These are phyloP conservation scores for Drosophila koepferae DNA, from an alignment of 2,888 invertebrate species.

Conservation along the genomic window DNA sequence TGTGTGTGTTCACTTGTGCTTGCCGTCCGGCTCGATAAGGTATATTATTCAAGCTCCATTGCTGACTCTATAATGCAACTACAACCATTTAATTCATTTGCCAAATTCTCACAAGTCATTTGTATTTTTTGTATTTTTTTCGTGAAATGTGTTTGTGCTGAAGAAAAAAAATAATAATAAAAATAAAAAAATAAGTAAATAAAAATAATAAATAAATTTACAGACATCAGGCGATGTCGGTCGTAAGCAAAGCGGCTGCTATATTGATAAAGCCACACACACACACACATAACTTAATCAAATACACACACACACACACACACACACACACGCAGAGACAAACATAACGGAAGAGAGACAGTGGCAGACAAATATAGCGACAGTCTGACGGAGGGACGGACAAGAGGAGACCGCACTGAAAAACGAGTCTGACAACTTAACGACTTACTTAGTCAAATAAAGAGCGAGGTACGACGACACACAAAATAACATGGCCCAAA, in stretches of 20 bases:
- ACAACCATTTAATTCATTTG: background rate
- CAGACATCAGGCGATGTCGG: slow-evolving; percentile 48
- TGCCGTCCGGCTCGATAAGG: slow-evolving; percentile 36
- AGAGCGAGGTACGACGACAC: slow-evolving; percentile 48
- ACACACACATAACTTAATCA: slow-evolving; percentile 33
- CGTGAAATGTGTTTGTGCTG: slow-evolving; percentile 35
- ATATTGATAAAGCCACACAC: slow-evolving; percentile 74
- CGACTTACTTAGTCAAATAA: slow-evolving; percentile 77
- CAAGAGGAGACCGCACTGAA: slow-evolving; percentile 50
- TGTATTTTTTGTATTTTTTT: slow-evolving; percentile 14
- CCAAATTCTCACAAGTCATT: background rate
- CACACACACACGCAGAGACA: slow-evolving; percentile 3
- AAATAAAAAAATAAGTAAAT: background rate
- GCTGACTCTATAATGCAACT: slow-evolving; percentile 1
- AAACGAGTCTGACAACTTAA: slow-evolving; percentile 76
- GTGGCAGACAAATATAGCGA: slow-evolving; percentile 1
- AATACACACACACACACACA: slow-evolving; percentile 18
- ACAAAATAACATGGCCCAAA: slow-evolving; percentile 60
- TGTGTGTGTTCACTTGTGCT: slow-evolving; percentile 11
- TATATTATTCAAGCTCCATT: slow-evolving; percentile 32
- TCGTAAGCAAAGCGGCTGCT: slow-evolving; percentile 44
- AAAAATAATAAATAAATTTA: slow-evolving; percentile 14
- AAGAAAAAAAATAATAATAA: background rate
- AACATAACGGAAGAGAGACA: slow-evolving; percentile 9
- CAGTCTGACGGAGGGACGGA: slow-evolving; percentile 4